Percentiles rank a stretch among this genome's conserved stretches.
Evolutionary conservation across 2,113 vertebrate species (phyloP).

Genomic region (Oreochromis niloticus): DNA sequence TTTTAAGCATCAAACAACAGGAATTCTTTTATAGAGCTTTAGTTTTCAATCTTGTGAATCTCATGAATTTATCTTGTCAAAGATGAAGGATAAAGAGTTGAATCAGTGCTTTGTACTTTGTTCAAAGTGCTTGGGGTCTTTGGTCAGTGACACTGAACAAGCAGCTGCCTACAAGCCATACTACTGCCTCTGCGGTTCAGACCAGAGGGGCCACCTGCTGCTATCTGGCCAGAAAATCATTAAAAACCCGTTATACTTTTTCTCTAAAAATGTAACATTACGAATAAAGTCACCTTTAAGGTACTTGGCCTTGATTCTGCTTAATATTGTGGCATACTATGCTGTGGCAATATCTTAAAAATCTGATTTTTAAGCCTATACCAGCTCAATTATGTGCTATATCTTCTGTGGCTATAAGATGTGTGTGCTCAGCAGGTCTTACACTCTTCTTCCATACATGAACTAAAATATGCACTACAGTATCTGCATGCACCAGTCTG

Average conservation of each 20-base stretch:
- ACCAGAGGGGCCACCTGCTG: constrained; percentile 17
- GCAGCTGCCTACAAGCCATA: constrained; percentile 1
- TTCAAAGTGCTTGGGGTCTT: constrained; percentile 15
- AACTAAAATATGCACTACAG: not conserved
- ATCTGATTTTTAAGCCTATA: not conserved
- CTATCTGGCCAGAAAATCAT: not conserved
- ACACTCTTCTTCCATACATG: not conserved
- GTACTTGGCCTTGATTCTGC: not conserved
- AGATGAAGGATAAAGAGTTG: not conserved
- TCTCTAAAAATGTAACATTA: not conserved
- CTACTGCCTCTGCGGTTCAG: not conserved
- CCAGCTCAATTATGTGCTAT: not conserved
- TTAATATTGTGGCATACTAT: not conserved
- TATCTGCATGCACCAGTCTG: not conserved
- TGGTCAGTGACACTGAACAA: constrained; percentile 10
- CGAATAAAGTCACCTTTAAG: not conserved
- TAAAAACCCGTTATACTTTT: not conserved
- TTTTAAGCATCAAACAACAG: not conserved
- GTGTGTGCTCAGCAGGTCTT: not conserved
- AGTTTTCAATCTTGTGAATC: not conserved
- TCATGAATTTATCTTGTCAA: not conserved
- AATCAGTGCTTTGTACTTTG: constrained; percentile 10
- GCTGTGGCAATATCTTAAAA: not conserved
- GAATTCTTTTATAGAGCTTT: not conserved
- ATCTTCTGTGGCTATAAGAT: not conserved